Evolutionary conservation across 2,797 vertebrate species (phyloP).

Genomic region (Ficedula albicollis): DNA sequence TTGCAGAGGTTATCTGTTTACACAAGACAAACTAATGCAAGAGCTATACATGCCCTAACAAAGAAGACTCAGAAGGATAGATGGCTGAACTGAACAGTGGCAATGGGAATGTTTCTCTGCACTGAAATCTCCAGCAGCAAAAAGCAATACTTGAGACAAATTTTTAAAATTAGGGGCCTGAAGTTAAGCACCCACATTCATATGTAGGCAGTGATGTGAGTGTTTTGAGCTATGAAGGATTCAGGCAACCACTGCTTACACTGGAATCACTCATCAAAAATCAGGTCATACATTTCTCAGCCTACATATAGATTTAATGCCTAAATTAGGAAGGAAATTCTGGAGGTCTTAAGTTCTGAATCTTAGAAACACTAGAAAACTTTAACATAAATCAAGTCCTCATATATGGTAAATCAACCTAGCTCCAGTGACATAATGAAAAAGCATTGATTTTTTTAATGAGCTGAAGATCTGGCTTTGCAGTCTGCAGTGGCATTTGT

Average conservation of each 20-base stretch:
- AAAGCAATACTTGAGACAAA: neutral
- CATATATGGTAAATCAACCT: neutral
- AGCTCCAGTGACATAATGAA: neutral
- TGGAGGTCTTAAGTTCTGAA: neutral
- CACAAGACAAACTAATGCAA: neutral
- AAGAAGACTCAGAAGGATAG: neutral
- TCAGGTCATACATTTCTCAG: neutral
- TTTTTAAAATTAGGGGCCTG: neutral
- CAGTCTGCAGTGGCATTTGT: neutral
- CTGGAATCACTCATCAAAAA: neutral
- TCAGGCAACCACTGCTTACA: neutral
- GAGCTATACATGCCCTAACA: neutral
- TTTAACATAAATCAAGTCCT: neutral
- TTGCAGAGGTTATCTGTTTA: neutral
- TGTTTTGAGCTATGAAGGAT: neutral
- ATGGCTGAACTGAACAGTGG: neutral
- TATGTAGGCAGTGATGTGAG: neutral
- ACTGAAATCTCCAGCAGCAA: neutral
- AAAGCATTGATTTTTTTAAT: neutral
- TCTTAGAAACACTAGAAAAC: neutral
- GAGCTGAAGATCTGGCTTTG: neutral
- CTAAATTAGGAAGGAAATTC: neutral
- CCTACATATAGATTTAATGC: neutral
- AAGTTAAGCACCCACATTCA: neutral
- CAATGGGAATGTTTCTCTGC: neutral